Base-by-base conservation (phyloP, 2,797 vertebrate species). In the Siniperca undulata region DNA sequence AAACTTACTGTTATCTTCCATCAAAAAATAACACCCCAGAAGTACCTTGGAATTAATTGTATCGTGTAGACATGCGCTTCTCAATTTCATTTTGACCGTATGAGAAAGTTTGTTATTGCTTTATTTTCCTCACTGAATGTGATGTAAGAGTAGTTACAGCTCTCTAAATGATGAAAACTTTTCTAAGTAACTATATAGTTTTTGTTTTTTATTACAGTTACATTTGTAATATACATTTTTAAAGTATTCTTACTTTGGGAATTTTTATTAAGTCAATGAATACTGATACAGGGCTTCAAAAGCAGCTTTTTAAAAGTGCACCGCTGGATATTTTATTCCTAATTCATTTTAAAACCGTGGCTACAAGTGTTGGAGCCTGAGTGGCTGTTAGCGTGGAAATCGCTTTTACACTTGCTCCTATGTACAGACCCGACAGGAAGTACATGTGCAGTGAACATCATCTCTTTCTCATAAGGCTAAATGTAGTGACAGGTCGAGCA, bases 401-500 rank as follows among this genome's bases (percentile, higher is more conserved):
- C 66, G 27, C 53, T 38, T 88, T 79, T n/a, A 77, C 82, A 78
- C 44, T 82, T 48, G 65, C 81, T 88, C 77, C 82, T n/a, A 48
- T 91, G 86, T 76, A 78, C 60, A 87, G 80, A 84, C 65, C 48
- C 42, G 77, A 85, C 94, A 94, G 94, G 94, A 94, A 95, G 90
- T 89, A 66, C 84, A 89, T 83, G 85, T 92, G 88, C 85, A 85
- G 80, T 73, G 82, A 92, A 86, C 81, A 90, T 90, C 80, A 84
- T 78, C 77, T 91, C 81, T 84, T 88, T 94, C 89, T 91, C 91
- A 90, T 80, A 24, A 83, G 84, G 91, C 91, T 92, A 89, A 92
- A 93, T 91, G 87, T 77, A 90, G 91, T 87, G 80, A 87, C 88
- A 88, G 78, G 74, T 93, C 91, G 94, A 94, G 93, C 93, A 79